These are phyloP conservation scores for Bursaphelenchus okinawaensis DNA, from an alignment of 2,888 invertebrate species.

Conservation along the genomic window DNA sequence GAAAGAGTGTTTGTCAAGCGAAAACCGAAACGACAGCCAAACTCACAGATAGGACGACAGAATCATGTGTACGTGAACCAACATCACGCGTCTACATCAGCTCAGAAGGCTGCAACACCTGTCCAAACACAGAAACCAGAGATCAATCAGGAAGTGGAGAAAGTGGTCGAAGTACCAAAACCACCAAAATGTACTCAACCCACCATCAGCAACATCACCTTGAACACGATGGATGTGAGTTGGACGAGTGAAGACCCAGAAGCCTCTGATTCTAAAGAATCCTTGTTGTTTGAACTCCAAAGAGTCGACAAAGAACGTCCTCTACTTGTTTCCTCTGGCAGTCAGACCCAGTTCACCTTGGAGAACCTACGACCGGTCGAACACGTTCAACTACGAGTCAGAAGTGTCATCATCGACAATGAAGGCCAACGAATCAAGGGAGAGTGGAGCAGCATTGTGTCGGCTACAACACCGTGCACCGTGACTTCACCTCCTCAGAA, in stretches of 20 bases:
- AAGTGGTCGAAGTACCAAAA: not conserved
- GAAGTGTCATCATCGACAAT: slow-evolving; percentile 33
- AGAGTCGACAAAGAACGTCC: slow-evolving; percentile 31
- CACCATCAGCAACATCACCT: slow-evolving; percentile 26
- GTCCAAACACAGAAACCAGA: not conserved
- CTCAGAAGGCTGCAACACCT: not conserved
- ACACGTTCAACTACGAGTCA: slow-evolving; percentile 34
- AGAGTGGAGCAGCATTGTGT: slow-evolving; percentile 35
- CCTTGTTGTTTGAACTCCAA: slow-evolving; percentile 36
- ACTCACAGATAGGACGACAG: not conserved
- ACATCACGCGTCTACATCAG: not conserved
- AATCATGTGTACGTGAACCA: not conserved
- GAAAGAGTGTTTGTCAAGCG: slow-evolving; percentile 11
- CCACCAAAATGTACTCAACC: slow-evolving; percentile 24
- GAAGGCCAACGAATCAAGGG: slow-evolving; percentile 35
- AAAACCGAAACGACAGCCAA: not conserved
- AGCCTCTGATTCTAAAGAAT: slow-evolving; percentile 9
- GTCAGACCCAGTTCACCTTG: slow-evolving; percentile 21
- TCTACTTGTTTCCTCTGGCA: slow-evolving; percentile 34
- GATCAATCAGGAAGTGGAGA: not conserved
- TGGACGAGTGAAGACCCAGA: slow-evolving; percentile 18
- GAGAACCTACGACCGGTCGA: slow-evolving; percentile 35
- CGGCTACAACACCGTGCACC: slow-evolving; percentile 29
- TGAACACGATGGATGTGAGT: slow-evolving; percentile 19
- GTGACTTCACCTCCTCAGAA: slow-evolving; percentile 26